Conservation (phyloP, 2,888 invertebrate species). For the Spatulosminthurus flaviceps region DNA sequence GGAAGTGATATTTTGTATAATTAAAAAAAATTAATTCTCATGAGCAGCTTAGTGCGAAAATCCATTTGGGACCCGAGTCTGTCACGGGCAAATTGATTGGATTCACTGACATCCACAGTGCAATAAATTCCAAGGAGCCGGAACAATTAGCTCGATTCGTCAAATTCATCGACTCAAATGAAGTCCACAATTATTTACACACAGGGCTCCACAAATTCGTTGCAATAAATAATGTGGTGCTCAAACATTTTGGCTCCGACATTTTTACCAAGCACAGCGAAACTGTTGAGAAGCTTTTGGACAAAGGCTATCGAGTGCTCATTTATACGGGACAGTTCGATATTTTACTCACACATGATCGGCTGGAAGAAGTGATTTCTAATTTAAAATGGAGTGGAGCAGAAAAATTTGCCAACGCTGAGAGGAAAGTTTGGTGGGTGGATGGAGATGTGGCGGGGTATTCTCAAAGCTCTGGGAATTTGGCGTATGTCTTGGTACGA, state of each 20-base stretch:
- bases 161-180: constrained; percentile 78
- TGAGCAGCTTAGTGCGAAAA: neutral
- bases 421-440: constrained; percentile 75
- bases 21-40: neutral
- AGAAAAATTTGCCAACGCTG: constrained; percentile 74
- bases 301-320: constrained; percentile 69
- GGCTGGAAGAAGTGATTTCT: constrained; percentile 80
- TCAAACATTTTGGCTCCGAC: neutral
- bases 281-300: constrained; percentile 74
- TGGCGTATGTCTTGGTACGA: constrained; percentile 78
- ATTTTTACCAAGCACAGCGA: neutral
- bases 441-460: constrained; percentile 77
- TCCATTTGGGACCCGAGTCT: neutral
- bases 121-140: neutral
- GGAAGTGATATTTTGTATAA: neutral
- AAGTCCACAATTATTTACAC: constrained; percentile 63
- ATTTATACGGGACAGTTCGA: constrained; percentile 92
- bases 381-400: constrained; percentile 76
- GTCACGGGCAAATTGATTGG: neutral
- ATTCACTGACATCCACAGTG: neutral
- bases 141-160: constrained; percentile 67
- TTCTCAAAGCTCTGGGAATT: constrained; percentile 75
- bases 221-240: neutral
- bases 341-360: constrained; percentile 87
- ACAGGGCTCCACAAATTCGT: constrained; percentile 4